Conservation (phyloP, 2,113 vertebrate species). For the Catagonus wagneri region DNA sequence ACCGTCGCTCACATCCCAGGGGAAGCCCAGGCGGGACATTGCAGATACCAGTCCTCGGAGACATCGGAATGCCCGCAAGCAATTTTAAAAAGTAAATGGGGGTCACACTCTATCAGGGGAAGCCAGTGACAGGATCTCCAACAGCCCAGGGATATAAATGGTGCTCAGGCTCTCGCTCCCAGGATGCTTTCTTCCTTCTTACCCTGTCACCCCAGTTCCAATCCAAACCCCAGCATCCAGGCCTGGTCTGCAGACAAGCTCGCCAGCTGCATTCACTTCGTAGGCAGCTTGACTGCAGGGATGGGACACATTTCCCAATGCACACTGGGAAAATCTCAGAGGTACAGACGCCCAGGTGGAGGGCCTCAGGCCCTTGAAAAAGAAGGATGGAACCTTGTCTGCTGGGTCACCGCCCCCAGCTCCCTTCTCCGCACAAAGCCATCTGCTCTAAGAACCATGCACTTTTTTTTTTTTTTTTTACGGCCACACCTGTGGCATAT, state of each 20-base stretch:
- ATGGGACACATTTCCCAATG: neutral
- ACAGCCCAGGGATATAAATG: neutral
- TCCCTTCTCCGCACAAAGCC: fast-evolving
- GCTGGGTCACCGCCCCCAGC: fast-evolving
- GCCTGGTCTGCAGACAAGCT: too few relatives aligned
- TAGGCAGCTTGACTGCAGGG: neutral
- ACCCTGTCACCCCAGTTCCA: neutral
- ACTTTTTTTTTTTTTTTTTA: too few relatives aligned
- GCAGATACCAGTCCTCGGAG: neutral
- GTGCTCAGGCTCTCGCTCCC: neutral
- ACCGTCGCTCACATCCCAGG: neutral
- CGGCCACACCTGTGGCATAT: too few relatives aligned
- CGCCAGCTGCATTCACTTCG: neutral
- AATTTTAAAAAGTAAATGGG: conserved; percentile 72
- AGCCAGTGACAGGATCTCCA: neutral
- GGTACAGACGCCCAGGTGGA: too few relatives aligned
- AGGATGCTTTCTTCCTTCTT: neutral
- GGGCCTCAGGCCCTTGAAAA: neutral
- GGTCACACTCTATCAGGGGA: conserved; percentile 55
- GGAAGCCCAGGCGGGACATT: neutral
- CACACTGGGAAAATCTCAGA: neutral
- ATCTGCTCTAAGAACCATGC: fast-evolving
- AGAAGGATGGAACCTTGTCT: neutral
- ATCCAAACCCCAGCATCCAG: fast-evolving
- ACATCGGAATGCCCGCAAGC: neutral